phyloP scores from a whole-genome alignment of 2,113 vertebrate genomes.

The Pterocles gutturalis region DNA sequence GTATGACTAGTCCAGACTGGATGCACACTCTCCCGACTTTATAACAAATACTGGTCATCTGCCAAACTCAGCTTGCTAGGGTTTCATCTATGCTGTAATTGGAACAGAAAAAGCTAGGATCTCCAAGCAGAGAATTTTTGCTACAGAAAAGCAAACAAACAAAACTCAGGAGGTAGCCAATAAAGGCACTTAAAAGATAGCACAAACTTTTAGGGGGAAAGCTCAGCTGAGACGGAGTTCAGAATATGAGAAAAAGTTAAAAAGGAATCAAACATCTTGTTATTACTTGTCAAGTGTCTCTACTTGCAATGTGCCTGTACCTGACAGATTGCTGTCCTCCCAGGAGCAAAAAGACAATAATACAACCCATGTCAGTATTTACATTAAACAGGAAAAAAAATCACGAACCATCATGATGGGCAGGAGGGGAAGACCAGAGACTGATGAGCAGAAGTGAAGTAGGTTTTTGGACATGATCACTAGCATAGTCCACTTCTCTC shows the following conservation, averaged over 20 bases:
- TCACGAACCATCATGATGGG: not conserved
- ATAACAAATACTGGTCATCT: not conserved
- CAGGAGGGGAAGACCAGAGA: not conserved
- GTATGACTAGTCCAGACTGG: not conserved
- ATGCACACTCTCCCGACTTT: not conserved
- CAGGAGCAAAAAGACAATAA: not conserved
- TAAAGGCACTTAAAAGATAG: not conserved
- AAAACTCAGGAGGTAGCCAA: not conserved
- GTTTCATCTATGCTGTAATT: not conserved
- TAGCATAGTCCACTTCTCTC: not conserved
- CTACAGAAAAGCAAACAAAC: not conserved
- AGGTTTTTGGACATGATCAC: not conserved
- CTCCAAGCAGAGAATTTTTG: not conserved
- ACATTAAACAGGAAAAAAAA: not conserved
- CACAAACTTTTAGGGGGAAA: not conserved
- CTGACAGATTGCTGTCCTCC: not conserved
- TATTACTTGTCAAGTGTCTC: not conserved
- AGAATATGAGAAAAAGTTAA: not conserved
- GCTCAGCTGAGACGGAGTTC: not conserved
- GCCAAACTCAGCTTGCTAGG: not conserved
- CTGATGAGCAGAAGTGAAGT: not conserved
- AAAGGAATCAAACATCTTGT: not conserved
- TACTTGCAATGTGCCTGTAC: not conserved
- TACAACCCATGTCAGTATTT: not conserved
- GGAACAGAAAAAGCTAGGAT: not conserved